A percentile compares a stretch with the other conserved stretches of the same genome.
These are phyloP conservation scores for Planiliza haematocheilus DNA, from an alignment of 2,113 vertebrate species.

Conservation along the genomic window DNA sequence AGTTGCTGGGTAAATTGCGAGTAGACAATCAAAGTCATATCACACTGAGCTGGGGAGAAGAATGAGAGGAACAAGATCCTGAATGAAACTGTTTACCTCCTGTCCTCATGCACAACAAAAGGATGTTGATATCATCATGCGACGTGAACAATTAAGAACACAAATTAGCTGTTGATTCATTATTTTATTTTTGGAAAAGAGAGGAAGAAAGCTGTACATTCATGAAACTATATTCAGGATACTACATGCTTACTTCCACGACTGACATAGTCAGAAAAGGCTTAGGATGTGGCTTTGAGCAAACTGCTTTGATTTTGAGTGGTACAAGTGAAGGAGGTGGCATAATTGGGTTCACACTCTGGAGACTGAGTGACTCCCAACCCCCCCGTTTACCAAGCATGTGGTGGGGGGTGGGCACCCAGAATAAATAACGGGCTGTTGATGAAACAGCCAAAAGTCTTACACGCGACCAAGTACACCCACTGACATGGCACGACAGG, in stretches of 20 bases:
- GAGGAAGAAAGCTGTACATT: conserved; percentile 16
- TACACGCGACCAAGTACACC: conserved; percentile 46
- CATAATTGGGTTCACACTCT: conserved; percentile 56
- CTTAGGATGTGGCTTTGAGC: conserved; percentile 31
- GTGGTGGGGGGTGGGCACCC: neutral
- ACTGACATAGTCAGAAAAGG: conserved; percentile 43
- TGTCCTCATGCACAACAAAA: conserved; percentile 37
- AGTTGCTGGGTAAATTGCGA: conserved; percentile 74
- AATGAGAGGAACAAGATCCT: conserved; percentile 42
- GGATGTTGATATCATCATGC: conserved; percentile 56
- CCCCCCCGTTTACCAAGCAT: neutral
- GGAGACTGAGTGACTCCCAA: conserved; percentile 38
- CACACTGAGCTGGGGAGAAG: conserved; percentile 63
- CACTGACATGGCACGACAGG: conserved; percentile 44
- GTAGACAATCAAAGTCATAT: conserved; percentile 74
- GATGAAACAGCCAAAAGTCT: conserved; percentile 65
- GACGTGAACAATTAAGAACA: conserved; percentile 52
- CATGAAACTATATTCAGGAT: conserved; percentile 30
- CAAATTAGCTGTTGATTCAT: conserved; percentile 43
- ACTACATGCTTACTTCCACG: conserved; percentile 16
- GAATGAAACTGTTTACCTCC: conserved; percentile 55
- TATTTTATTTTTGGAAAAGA: conserved; percentile 13
- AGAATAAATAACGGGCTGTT: conserved; percentile 63
- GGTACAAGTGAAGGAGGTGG: conserved; percentile 58
- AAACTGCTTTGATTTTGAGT: conserved; percentile 42